These are phyloP conservation scores for Drosophila phalerata DNA, from an alignment of 2,888 invertebrate species.

Conservation along the genomic window DNA sequence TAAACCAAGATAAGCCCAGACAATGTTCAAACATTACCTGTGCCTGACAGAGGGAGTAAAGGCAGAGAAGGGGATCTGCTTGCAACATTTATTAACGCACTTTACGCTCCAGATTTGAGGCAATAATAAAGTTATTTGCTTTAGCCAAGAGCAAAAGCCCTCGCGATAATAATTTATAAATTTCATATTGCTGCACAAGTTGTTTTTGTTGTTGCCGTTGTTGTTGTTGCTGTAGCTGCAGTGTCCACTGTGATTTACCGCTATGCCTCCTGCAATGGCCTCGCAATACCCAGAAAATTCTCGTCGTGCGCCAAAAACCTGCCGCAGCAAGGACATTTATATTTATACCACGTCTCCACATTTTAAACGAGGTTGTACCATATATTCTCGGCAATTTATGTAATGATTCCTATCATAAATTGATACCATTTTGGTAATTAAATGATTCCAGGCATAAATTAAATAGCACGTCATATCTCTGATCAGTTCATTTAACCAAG, in stretches of 20 bases:
- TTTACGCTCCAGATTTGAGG: conserved; percentile 46
- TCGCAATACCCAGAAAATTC: conserved; percentile 51
- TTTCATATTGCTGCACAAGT: conserved; percentile 59
- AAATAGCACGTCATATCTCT: background rate
- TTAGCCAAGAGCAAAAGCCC: conserved; percentile 5
- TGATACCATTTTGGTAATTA: conserved; percentile 16
- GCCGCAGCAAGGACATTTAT: conserved; percentile 79
- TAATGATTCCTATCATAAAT: conserved; percentile 13
- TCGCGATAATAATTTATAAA: conserved; percentile 73
- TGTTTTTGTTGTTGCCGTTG: background rate
- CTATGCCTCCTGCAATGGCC: conserved; percentile 70
- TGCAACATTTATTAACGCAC: conserved; percentile 70
- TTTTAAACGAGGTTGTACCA: conserved; percentile 15
- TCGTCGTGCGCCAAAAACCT: conserved; percentile 69
- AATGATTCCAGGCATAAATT: conserved; percentile 6
- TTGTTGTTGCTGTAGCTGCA: conserved; percentile 53
- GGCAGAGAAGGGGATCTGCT: conserved; percentile 27
- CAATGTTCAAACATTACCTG: conserved; percentile 69
- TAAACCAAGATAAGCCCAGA: conserved; percentile 65
- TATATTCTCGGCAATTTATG: conserved; percentile 7
- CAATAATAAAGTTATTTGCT: conserved; percentile 62
- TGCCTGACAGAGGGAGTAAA: background rate
- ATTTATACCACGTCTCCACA: conserved; percentile 47
- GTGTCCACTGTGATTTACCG: conserved; percentile 79
- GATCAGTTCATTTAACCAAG: conserved; percentile 14